Evolutionary conservation across 2,113 vertebrate genomes (phyloP).

Genomic region (Dermatemys mawii): DNA sequence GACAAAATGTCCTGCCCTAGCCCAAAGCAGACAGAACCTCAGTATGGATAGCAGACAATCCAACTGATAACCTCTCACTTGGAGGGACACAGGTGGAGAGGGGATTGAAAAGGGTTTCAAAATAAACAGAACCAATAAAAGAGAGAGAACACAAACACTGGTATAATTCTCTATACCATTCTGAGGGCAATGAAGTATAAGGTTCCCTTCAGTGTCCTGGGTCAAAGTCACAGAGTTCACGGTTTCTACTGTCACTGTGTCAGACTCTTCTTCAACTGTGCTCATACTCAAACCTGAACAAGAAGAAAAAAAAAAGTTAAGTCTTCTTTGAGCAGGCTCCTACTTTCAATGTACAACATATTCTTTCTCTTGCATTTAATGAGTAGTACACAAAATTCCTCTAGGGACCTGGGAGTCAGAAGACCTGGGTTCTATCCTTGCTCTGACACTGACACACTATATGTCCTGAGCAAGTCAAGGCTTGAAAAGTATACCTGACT

Average conservation of each 20-base stretch:
- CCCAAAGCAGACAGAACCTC: background rate
- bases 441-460: background rate
- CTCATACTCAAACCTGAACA: constrained; percentile 91
- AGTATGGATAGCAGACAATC: background rate
- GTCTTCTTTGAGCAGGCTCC: background rate
- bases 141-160: background rate
- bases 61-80: background rate
- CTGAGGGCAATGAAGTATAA: constrained; percentile 93
- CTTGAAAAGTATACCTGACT: background rate
- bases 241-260: constrained; percentile 86
- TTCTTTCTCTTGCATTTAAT: background rate
- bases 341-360: fast-evolving
- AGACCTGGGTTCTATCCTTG: background rate
- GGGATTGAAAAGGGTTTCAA: background rate
- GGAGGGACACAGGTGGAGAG: background rate
- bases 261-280: constrained; percentile 89
- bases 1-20: background rate
- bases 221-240: constrained; percentile 93
- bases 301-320: constrained; percentile 56
- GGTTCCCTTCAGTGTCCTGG: constrained; percentile 92
- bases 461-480: background rate
- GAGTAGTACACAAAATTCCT: background rate
- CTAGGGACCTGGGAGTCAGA: fast-evolving
- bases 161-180: constrained; percentile 78
- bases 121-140: background rate